These are phyloP conservation scores for Okapia johnstoni DNA, from an alignment of 2,113 vertebrate species.

Conservation along the genomic window DNA sequence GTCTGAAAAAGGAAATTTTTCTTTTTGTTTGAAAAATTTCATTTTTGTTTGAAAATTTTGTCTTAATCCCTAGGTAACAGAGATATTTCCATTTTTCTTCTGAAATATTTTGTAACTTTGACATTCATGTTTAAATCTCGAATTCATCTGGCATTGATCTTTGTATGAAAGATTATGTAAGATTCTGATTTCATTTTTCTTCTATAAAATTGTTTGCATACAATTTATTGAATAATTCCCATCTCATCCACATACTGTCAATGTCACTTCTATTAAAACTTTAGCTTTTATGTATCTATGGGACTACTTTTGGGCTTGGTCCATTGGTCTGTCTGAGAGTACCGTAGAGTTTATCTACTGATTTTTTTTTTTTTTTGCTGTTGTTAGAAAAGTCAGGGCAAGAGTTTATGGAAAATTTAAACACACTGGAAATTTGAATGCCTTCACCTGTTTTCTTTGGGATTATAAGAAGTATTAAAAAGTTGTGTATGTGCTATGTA, in stretches of 20 bases:
- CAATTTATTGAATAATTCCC: not conserved
- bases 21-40: not conserved
- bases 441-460: not conserved
- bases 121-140: not conserved
- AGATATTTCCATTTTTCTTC: not conserved
- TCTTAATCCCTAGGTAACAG: not conserved
- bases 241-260: not conserved
- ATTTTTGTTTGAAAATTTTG: not conserved
- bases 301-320: not conserved
- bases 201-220: not conserved
- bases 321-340: not conserved
- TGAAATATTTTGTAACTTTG: not conserved
- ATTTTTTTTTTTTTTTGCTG: not conserved
- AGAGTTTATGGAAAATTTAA: not conserved
- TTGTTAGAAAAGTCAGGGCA: not conserved
- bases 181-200: not conserved
- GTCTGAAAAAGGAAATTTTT: not conserved
- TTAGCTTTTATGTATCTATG: not conserved
- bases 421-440: not conserved
- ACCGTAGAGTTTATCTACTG: not conserved
- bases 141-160: not conserved
- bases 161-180: not conserved
- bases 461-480: not conserved
- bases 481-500: not conserved
- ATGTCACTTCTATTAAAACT: not conserved